Percentiles rank a stretch among this genome's conserved stretches.
Evolutionary conservation across 2,113 vertebrate genomes (phyloP).

Genomic region (Tragelaphus scriptus): DNA sequence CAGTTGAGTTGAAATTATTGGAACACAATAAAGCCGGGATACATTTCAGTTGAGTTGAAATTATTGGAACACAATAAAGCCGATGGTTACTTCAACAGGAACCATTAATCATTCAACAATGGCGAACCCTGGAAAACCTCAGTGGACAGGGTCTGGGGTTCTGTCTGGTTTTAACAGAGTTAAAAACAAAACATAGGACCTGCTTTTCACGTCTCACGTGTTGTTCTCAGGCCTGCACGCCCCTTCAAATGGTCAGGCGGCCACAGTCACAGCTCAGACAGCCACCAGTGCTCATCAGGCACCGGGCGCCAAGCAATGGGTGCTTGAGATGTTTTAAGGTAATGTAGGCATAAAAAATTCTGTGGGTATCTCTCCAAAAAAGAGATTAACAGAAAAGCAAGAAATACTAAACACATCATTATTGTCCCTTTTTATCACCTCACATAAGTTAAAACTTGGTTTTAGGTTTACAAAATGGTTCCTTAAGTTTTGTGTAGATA

Average conservation of each 20-base stretch:
- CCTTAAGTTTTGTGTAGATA: background rate
- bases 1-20: background rate
- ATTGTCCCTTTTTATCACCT: background rate
- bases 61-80: slow-evolving; percentile 22
- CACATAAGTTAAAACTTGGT: background rate
- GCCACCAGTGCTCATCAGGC: background rate
- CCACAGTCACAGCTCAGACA: background rate
- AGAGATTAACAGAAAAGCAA: background rate
- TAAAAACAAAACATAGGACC: slow-evolving; percentile 32
- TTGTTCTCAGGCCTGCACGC: background rate
- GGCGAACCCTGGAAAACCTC: slow-evolving; percentile 36
- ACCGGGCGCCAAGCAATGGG: background rate
- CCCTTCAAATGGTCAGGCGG: background rate
- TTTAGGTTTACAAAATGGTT: background rate
- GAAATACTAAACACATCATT: background rate
- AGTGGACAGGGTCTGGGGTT: background rate
- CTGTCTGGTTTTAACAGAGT: slow-evolving; percentile 10
- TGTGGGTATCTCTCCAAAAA: background rate
- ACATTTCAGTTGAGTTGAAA: slow-evolving; percentile 35
- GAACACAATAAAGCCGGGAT: slow-evolving; percentile 36
- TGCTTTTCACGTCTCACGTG: background rate
- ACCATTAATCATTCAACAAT: slow-evolving; percentile 47
- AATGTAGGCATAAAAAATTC: background rate
- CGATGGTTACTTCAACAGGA: background rate
- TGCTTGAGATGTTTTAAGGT: background rate